Base-by-base conservation (phyloP, 2,113 vertebrate genomes). In the Pimephales promelas region DNA sequence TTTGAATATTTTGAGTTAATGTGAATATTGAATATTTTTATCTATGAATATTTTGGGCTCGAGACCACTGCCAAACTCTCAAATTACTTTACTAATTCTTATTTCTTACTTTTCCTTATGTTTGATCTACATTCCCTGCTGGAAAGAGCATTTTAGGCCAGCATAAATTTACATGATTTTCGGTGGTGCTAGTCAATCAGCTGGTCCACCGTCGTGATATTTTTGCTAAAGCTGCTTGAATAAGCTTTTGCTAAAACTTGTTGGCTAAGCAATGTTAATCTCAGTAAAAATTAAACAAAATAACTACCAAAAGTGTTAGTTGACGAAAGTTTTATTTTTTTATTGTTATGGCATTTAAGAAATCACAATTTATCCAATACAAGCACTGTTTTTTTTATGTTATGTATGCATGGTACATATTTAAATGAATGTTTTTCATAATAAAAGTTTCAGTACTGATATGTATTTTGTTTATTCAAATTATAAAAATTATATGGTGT, bases 1-100 rank as follows among this genome's bases (percentile, higher is more conserved):
- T 81, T 49, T 81, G 61, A 81, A 81, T 81, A 56, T 81, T 52
- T 81, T 70, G 64, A 64, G 16, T 64, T 59, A 40, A 64, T 79
- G 57, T 64, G 59, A 47, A 56, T 71, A 34, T 52, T 81, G 47
- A 81, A 81, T 56, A 81, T 36, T 56, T 70, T 20, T 26, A 22
- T 70, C 62, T 54, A 40, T 70, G n/a, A 68, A 79, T 81, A 70
- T 81, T 56, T 70, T 52, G 79, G 20, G 47, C 64, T 8, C 22
- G 54, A 81, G 31, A 11, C 26, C 47, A 81, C 43, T 79, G 11
- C 57, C 62, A 57, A 26, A 47, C 36, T 70, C 31, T 24, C 26
- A n/a, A n/a, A 68, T 31, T 24, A 40, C 45, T 70, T 36, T 24
- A 36, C 74, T 22, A 59, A 59, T 77, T 57, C 54, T 24, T 57